phyloP scores from a whole-genome alignment of 2,113 vertebrate genomes.

The Anas platyrhynchos region DNA sequence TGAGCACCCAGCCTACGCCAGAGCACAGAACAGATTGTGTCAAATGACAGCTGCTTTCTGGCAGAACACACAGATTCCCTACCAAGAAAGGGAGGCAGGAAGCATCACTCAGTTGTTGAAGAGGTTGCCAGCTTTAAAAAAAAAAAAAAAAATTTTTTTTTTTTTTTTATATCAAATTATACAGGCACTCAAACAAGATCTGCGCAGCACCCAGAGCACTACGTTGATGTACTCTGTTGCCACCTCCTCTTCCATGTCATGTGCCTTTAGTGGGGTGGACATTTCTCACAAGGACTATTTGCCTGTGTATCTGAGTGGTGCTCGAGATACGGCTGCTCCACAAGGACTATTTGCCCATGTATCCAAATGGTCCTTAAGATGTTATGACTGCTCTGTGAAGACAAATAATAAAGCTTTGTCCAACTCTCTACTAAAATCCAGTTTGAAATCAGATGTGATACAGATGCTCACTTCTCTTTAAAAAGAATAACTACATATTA shows the following conservation, averaged over 20 bases:
- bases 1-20: constrained; percentile 59
- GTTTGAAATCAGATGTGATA: not conserved
- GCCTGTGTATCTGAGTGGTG: not conserved
- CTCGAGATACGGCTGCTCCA: not conserved
- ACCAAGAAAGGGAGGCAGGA: constrained; percentile 58
- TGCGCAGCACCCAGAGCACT: not conserved
- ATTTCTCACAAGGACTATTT: not conserved
- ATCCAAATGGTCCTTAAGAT: not conserved
- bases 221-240: not conserved
- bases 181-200: not conserved
- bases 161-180: not conserved
- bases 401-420: not conserved
- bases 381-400: not conserved
- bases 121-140: constrained; percentile 22
- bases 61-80: constrained; percentile 38
- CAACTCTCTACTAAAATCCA: not conserved
- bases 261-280: not conserved
- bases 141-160: no score
- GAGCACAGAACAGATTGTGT: constrained; percentile 69
- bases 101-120: constrained; percentile 41
- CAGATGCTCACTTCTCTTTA: not conserved
- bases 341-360: not conserved
- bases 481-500: not conserved
- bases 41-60: constrained; percentile 62
- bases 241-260: not conserved